Conservation (phyloP, 2,888 invertebrate genomes). For the Agrochola lota region DNA sequence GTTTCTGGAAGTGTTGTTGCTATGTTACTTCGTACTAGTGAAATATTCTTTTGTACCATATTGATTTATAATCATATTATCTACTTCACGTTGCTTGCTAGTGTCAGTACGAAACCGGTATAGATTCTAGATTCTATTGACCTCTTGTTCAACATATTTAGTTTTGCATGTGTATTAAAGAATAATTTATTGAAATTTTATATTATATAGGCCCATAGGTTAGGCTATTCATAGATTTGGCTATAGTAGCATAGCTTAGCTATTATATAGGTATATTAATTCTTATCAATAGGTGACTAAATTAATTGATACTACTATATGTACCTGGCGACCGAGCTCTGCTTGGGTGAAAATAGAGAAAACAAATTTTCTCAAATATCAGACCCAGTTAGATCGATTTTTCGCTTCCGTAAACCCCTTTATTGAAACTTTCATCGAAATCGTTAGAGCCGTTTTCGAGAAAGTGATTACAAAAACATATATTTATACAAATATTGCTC, state of each 20-base stretch:
- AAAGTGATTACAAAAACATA: too few species aligned
- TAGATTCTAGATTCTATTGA: neutral
- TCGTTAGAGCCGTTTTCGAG: too few species aligned
- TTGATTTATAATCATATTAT: neutral
- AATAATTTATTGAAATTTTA: neutral
- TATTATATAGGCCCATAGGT: neutral
- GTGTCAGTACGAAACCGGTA: conserved; percentile 29
- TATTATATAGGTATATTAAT: neutral
- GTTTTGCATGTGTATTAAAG: neutral
- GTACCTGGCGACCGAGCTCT: too few species aligned
- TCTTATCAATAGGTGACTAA: neutral
- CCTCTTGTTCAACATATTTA: neutral
- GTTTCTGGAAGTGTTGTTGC: conserved; percentile 17
- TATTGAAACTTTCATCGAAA: too few species aligned
- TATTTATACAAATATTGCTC: too few species aligned
- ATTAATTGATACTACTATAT: too few species aligned
- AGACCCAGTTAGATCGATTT: too few species aligned
- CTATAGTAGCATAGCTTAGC: neutral
- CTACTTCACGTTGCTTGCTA: too few species aligned
- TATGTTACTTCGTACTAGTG: neutral
- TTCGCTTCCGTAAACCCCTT: too few species aligned
- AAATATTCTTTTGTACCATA: neutral
- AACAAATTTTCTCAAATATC: too few species aligned
- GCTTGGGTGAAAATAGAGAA: too few species aligned
- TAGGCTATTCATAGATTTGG: neutral